A percentile compares a stretch with the other conserved stretches of the same genome.
phyloP scores from a whole-genome alignment of 2,113 vertebrate genomes.

The Lucifuga dentata region DNA sequence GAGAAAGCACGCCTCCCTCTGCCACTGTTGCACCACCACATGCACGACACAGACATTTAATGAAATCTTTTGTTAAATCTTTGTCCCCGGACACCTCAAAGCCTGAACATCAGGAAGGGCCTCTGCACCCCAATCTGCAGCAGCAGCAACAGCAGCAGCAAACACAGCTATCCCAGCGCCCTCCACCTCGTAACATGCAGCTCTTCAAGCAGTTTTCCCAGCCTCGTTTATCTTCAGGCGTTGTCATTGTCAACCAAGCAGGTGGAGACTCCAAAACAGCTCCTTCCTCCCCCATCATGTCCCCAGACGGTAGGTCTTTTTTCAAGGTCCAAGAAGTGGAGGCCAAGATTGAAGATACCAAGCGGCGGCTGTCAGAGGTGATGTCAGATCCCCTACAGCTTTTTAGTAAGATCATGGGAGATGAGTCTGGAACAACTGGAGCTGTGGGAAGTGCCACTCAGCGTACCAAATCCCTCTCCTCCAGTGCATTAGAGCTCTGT shows the following conservation, averaged over 20 bases:
- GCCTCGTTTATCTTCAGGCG: constrained; percentile 82
- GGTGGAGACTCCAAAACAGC: constrained; percentile 96
- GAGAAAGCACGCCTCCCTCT: constrained; percentile 84
- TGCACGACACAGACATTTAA: constrained; percentile 90
- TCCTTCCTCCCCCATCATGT: constrained; percentile 94
- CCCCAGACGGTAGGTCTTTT: constrained; percentile 95
- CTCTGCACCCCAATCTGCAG: constrained; percentile 66
- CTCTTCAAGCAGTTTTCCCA: constrained; percentile 99
- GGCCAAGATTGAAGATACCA: constrained; percentile 97
- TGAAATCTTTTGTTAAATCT: constrained; percentile 98
- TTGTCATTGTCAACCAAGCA: constrained; percentile 45
- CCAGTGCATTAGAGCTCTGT: constrained; percentile 94
- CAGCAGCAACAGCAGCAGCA: constrained; percentile 47
- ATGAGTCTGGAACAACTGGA: constrained; percentile 87
- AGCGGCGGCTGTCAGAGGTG: constrained; percentile 94
- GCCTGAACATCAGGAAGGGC: constrained; percentile 85
- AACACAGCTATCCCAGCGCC: constrained; percentile 50
- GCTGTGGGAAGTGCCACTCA: constrained; percentile 82
- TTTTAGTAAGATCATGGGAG: constrained; percentile 98
- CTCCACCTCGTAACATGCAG: constrained; percentile 91
- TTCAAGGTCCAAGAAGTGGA: constrained; percentile 99
- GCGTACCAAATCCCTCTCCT: constrained; percentile 93
- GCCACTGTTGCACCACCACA: constrained; percentile 79
- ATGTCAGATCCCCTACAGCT: constrained; percentile 97
- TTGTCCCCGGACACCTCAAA: constrained; percentile 94